Evolutionary conservation across 2,797 vertebrate genomes (phyloP), one percentile per base, ranked within the genome.

Genomic region (Tarsius wallacei): DNA sequence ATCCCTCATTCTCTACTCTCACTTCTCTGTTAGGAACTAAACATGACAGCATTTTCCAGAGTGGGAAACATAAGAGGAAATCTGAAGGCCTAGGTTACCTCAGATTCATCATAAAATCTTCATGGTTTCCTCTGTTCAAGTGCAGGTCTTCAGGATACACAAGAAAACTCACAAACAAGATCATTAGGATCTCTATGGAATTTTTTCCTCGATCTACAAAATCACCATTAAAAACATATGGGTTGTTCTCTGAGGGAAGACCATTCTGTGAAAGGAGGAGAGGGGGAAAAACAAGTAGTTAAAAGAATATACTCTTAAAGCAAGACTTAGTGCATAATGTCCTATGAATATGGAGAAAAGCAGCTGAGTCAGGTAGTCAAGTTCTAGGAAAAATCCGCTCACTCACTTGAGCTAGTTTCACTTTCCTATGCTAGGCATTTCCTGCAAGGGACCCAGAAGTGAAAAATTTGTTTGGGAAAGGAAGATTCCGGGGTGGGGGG

Each of bases 51-150:
- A 73, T 66, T 93, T 95, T 81, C 53, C 22, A 82, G 80, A 82
- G 42, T n/a, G 21, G 11, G 22, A 87, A 93, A 81, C 28, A 96
- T 88, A 90, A 87, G 57, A 80, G 19, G 33, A 90, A 93, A 92
- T 91, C 28, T 83, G 89, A 90, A 97, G 24, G 55, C 21, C 42
- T 87, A 76, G 7, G 74, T 95, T 98, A 99, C 99, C 99, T 99
- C 96, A 99, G 98, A 97, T 99, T 99, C 99, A 99, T 99, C 85
- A 99, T 98, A 97, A 99, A 99, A 98, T 99, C 99, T 97, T 99
- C 99, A 15, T 99, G 99, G 98, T 99, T 99, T 87, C 99, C 99
- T 98, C 99, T 98, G 98, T 99, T 99, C 98, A 99, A 98, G 97
- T 99, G 99, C 98, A 99, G 98, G 97, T 99, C 98, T 96, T 99